These are phyloP conservation scores for Lithophane ornitopus DNA, from an alignment of 2,888 invertebrate species.

Conservation along the genomic window DNA sequence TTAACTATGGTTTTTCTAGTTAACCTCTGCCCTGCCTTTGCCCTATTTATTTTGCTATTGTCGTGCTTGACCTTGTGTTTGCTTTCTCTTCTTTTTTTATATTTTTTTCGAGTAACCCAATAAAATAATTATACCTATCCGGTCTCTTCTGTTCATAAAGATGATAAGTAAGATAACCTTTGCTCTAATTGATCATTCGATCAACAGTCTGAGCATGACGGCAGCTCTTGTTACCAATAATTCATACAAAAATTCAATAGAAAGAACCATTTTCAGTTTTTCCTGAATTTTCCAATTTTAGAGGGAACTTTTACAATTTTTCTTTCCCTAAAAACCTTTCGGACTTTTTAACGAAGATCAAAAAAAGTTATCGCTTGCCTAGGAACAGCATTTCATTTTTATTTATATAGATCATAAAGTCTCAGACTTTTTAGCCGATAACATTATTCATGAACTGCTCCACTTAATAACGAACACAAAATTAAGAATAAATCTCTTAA, in stretches of 20 bases:
- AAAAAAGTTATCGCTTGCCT: too few relatives aligned
- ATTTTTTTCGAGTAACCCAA: neutral
- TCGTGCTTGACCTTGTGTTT: neutral
- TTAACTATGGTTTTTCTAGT: neutral
- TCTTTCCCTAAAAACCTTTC: too few relatives aligned
- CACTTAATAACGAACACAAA: slow-evolving; percentile 39
- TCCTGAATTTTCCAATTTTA: too few relatives aligned
- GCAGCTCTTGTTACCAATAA: too few relatives aligned
- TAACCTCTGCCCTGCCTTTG: neutral
- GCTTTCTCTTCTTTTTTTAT: neutral
- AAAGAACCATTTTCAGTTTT: too few relatives aligned
- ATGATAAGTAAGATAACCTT: neutral
- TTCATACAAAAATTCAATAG: too few relatives aligned
- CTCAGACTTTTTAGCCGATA: slow-evolving; percentile 42
- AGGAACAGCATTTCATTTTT: neutral
- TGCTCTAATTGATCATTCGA: neutral
- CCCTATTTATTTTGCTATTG: neutral
- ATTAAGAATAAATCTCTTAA: slow-evolving; percentile 36
- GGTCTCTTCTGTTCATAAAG: neutral
- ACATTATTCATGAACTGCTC: slow-evolving; percentile 54
- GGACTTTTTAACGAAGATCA: too few relatives aligned
- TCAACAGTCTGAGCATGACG: neutral
- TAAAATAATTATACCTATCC: neutral
- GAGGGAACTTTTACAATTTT: too few relatives aligned
- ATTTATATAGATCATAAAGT: slow-evolving; percentile 14